Percentiles rank a stretch among this genome's conserved stretches.
phyloP scores from a whole-genome alignment of 2,113 vertebrate species.

The Ictalurus furcatus region DNA sequence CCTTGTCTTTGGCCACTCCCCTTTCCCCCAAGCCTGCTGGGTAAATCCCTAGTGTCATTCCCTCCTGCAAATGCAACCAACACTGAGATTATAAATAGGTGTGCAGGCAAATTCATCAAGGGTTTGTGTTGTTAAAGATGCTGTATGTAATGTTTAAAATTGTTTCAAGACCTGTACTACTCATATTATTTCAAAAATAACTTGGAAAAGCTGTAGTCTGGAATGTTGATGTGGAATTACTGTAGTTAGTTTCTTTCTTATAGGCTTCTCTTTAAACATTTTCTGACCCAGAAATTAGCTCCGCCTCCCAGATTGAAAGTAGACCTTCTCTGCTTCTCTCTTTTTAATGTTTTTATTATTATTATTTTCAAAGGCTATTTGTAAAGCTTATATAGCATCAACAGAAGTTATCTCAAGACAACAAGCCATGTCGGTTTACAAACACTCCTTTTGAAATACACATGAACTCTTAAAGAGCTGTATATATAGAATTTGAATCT shows the following conservation, averaged over 20 bases:
- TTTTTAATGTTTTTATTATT: neutral
- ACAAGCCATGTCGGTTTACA: neutral
- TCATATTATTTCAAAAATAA: neutral
- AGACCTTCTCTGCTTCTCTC: neutral
- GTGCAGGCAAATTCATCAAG: neutral
- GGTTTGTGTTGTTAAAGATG: neutral
- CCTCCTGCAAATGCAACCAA: constrained; percentile 18
- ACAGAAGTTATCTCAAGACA: too few species aligned
- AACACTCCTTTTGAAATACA: neutral
- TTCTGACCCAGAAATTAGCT: neutral
- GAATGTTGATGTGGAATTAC: neutral
- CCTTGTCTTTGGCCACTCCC: neutral
- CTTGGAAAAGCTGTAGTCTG: neutral
- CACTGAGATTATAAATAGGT: neutral
- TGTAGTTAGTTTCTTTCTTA: neutral
- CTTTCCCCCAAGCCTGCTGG: neutral
- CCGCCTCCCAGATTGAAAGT: neutral
- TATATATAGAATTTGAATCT: neutral
- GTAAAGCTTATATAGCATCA: neutral
- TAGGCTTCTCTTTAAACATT: neutral
- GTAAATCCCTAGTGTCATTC: constrained; percentile 13
- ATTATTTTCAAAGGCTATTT: neutral
- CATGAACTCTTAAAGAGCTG: neutral
- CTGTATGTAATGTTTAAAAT: neutral
- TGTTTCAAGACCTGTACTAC: neutral